Conservation (phyloP, 2,888 invertebrate genomes). For the Mycalesis mineus region DNA sequence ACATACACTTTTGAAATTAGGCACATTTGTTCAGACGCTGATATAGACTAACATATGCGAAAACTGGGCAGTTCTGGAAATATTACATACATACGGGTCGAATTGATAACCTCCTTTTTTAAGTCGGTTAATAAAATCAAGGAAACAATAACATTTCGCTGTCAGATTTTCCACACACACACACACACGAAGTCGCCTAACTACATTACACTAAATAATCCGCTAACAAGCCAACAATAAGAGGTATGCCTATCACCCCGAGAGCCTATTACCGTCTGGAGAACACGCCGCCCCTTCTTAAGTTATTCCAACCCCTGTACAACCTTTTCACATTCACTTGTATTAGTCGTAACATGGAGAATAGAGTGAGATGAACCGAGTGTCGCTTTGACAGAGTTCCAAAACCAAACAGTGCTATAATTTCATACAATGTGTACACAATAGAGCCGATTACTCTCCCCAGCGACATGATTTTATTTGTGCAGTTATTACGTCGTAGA, state of each 20-base stretch:
- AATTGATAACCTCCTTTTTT: no score
- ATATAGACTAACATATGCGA: no score
- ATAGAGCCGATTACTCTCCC: constrained; percentile 74
- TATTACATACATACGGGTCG: no score
- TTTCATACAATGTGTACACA: constrained; percentile 67
- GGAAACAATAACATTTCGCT: constrained; percentile 24
- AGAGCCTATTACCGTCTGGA: constrained; percentile 70
- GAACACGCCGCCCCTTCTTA: constrained; percentile 67
- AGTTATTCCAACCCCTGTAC: constrained; percentile 44
- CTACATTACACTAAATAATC: constrained; percentile 64
- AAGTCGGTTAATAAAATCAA: background rate
- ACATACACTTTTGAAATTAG: no score
- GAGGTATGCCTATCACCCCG: constrained; percentile 68
- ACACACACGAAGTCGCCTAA: constrained; percentile 50
- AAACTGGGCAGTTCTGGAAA: no score
- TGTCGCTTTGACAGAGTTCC: constrained; percentile 54
- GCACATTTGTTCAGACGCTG: no score
- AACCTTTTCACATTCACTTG: constrained; percentile 56
- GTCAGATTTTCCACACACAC: constrained; percentile 53
- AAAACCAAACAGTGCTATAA: constrained; percentile 50
- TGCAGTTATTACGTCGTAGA: constrained; percentile 74
- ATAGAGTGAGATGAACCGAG: constrained; percentile 29
- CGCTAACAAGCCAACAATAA: constrained; percentile 74
- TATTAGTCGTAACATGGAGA: constrained; percentile 16
- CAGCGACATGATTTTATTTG: constrained; percentile 76